Conservation (phyloP, 2,113 vertebrate species). For the Gymnogyps californianus region DNA sequence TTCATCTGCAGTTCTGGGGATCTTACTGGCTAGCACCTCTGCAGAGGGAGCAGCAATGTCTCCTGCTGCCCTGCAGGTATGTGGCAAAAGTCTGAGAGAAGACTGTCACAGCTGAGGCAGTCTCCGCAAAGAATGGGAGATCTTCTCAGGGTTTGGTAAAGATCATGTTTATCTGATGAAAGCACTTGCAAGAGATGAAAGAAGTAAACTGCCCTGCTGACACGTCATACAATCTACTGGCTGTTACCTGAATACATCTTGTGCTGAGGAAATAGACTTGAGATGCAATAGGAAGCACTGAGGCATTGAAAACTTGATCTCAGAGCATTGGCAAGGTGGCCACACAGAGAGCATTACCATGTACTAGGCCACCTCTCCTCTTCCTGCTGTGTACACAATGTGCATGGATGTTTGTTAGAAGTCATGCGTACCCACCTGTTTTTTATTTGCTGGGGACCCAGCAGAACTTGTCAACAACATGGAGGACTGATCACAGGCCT, state of each 20-base stretch:
- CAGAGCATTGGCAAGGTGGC: background rate
- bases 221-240: fast-evolving
- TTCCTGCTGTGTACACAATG: background rate
- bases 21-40: background rate
- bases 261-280: background rate
- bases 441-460: background rate
- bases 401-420: background rate
- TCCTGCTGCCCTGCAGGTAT: background rate
- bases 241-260: background rate
- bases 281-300: background rate
- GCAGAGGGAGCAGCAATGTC: background rate
- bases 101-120: background rate
- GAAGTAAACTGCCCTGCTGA: background rate
- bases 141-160: background rate
- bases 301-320: background rate
- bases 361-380: background rate
- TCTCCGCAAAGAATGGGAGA: background rate
- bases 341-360: background rate
- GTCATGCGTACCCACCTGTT: fast-evolving
- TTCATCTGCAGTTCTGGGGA: background rate
- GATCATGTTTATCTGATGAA: background rate
- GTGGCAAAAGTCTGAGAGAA: background rate
- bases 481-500: background rate
- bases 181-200: background rate
- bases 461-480: background rate